Evolutionary conservation across 2,113 vertebrate genomes (phyloP).

Genomic region (Stigmatopora nigra): DNA sequence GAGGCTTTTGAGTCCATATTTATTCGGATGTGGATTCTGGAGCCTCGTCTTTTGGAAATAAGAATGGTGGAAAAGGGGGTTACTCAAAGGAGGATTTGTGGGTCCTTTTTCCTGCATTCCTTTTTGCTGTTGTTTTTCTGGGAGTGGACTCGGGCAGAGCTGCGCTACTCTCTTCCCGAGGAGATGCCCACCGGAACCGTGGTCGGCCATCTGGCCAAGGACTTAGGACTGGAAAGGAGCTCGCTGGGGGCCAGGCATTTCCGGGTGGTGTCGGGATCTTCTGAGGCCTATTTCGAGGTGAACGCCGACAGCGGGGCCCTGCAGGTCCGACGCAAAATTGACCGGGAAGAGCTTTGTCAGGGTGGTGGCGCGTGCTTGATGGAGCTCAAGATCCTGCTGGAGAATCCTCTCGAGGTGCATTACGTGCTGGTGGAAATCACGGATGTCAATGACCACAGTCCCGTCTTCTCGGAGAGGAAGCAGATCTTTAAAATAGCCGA

Average conservation of each 20-base stretch:
- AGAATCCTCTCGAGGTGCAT: slow-evolving; percentile 67
- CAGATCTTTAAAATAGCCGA: slow-evolving; percentile 63
- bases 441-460: slow-evolving; percentile 70
- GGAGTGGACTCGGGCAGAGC: slow-evolving; percentile 31
- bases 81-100: background rate
- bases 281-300: slow-evolving; percentile 52
- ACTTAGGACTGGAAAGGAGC: slow-evolving; percentile 61
- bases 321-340: slow-evolving; percentile 54
- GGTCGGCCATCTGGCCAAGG: slow-evolving; percentile 62
- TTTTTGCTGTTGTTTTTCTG: slow-evolving; percentile 21
- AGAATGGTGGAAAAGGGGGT: background rate
- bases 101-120: slow-evolving; percentile 7
- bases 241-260: slow-evolving; percentile 39
- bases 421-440: slow-evolving; percentile 56
- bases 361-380: slow-evolving; percentile 45
- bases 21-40: background rate
- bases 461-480: slow-evolving; percentile 53
- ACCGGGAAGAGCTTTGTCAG: slow-evolving; percentile 65
- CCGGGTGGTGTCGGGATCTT: slow-evolving; percentile 55
- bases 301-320: slow-evolving; percentile 57
- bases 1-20: background rate
- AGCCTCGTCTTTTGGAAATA: background rate
- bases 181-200: slow-evolving; percentile 56
- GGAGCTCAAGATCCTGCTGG: slow-evolving; percentile 62
- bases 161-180: slow-evolving; percentile 62